Percentiles rank a stretch among this genome's conserved stretches.
phyloP scores from a whole-genome alignment of 2,888 invertebrate species.

The Gisinianus flammeolus region DNA sequence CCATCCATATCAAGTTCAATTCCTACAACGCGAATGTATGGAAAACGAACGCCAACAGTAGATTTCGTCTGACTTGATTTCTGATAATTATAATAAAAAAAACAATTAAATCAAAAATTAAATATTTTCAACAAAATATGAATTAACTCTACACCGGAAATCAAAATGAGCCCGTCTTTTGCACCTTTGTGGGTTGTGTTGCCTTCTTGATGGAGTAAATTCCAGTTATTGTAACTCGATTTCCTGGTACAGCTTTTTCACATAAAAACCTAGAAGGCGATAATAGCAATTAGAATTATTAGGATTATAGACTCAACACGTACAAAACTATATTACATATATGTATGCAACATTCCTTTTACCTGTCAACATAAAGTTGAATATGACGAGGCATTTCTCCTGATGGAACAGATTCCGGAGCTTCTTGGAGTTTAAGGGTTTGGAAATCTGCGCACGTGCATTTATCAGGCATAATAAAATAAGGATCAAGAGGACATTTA shows the following conservation, averaged over 20 bases:
- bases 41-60: conserved; percentile 87
- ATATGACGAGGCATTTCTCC: conserved; percentile 98
- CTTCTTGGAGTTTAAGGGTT: conserved; percentile 94
- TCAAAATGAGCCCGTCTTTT: background rate
- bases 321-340: background rate
- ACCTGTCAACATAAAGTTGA: conserved; percentile 90
- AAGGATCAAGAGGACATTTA: conserved; percentile 96
- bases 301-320: background rate
- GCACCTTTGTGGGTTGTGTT: conserved; percentile 69
- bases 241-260: conserved; percentile 95
- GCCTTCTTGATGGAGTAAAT: conserved; percentile 95
- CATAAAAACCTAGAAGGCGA: conserved; percentile 72
- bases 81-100: conserved; percentile 5
- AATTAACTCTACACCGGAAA: background rate
- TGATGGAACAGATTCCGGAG: conserved; percentile 91
- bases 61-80: conserved; percentile 67
- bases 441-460: conserved; percentile 98
- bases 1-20: conserved; percentile 85
- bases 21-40: conserved; percentile 94
- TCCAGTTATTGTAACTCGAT: conserved; percentile 89
- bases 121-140: background rate
- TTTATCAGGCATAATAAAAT: conserved; percentile 96
- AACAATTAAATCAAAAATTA: background rate
- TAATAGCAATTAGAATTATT: background rate
- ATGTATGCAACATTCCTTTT: too few relatives aligned